Conservation (phyloP, 2,888 invertebrate species). For the Belgica antarctica region DNA sequence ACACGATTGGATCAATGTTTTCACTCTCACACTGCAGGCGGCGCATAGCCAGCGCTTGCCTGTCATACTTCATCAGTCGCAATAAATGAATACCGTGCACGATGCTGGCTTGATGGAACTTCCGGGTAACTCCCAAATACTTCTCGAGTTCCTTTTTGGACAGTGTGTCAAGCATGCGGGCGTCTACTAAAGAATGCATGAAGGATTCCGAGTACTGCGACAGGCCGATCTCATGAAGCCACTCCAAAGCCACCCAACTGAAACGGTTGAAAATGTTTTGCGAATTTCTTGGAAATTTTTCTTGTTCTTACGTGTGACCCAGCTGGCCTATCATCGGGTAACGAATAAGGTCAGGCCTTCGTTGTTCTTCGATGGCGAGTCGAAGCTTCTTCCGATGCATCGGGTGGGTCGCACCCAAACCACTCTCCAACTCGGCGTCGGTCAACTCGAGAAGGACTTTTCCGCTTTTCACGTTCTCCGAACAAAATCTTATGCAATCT, state of each 20-base stretch:
- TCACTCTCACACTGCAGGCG: slow-evolving; percentile 84
- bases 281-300: too few species aligned
- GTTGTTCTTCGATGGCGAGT: slow-evolving; percentile 88
- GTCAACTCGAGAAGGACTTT: slow-evolving; percentile 90
- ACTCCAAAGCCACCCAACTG: slow-evolving; percentile 85
- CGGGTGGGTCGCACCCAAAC: slow-evolving; percentile 85
- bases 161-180: slow-evolving; percentile 86
- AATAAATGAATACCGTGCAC: slow-evolving; percentile 91
- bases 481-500: slow-evolving; percentile 77
- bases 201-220: slow-evolving; percentile 87
- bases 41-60: slow-evolving; percentile 82
- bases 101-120: slow-evolving; percentile 92
- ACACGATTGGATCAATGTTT: slow-evolving; percentile 88
- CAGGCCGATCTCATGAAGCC: slow-evolving; percentile 87
- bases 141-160: slow-evolving; percentile 94
- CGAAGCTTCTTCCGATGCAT: slow-evolving; percentile 91
- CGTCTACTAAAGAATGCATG: slow-evolving; percentile 86
- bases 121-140: slow-evolving; percentile 84
- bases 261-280: slow-evolving; percentile 7
- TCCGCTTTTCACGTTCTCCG: slow-evolving; percentile 92
- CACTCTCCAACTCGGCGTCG: slow-evolving; percentile 86
- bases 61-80: slow-evolving; percentile 87
- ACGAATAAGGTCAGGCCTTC: slow-evolving; percentile 80
- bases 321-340: slow-evolving; percentile 85
- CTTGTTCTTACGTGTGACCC: slow-evolving; percentile 64